Conservation (phyloP, 1,140 invertebrate genomes). For the Chrysomallon squamiferum region DNA sequence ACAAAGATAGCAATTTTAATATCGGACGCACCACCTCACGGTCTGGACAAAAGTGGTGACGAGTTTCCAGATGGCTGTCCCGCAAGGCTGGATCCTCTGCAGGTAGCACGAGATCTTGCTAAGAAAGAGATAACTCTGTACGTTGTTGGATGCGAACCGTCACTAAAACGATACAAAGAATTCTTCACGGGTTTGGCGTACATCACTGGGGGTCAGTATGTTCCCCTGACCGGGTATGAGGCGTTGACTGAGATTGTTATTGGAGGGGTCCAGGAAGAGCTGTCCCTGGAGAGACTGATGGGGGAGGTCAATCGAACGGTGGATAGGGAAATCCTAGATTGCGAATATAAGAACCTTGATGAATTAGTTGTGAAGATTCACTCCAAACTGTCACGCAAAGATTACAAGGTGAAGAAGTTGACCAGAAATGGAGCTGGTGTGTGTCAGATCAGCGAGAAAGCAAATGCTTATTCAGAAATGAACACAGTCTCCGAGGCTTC, state of each 20-base stretch:
- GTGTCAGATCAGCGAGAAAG: conserved; percentile 9
- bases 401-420: conserved; percentile 30
- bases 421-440: conserved; percentile 22
- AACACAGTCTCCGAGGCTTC: conserved; percentile 19
- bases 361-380: conserved; percentile 27
- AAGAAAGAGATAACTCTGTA: conserved; percentile 53
- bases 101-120: conserved; percentile 35
- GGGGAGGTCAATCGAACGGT: conserved; percentile 46
- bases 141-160: conserved; percentile 49
- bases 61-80: conserved; percentile 37
- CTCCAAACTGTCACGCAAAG: conserved; percentile 22
- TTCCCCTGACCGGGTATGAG: conserved; percentile 41
- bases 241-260: conserved; percentile 44
- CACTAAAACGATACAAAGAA: conserved; percentile 47
- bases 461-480: conserved; percentile 19
- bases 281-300: conserved; percentile 51
- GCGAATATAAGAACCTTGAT: conserved; percentile 30
- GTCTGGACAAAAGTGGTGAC: conserved; percentile 32
- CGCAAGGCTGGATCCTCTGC: conserved; percentile 45
- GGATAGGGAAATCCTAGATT: conserved; percentile 21
- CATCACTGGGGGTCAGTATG: conserved; percentile 54
- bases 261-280: conserved; percentile 53
- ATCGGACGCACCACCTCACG: conserved; percentile 55
- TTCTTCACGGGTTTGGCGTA: conserved; percentile 53
- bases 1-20: conserved; percentile 55